Evolutionary conservation across 2,797 vertebrate species (phyloP), one percentile per base, ranked within the genome.

Genomic region (Oreortyx pictus): DNA sequence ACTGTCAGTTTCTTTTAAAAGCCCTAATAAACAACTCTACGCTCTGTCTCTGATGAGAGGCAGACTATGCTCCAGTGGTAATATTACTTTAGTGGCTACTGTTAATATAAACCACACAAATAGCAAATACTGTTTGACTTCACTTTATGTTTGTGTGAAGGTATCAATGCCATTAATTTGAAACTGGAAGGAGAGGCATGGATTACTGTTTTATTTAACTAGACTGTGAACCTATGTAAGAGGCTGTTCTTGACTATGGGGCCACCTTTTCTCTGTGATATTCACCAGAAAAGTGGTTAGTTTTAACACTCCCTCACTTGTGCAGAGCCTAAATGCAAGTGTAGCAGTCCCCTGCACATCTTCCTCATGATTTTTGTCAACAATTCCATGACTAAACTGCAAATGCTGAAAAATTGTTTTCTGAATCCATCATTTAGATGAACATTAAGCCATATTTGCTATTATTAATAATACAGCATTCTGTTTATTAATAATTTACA

Each of bases 391-490:
- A 20, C 52, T 54, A 57, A 82, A 79, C 37, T 44, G 16, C 7
- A 82, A 66, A 54, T 66, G 17, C 49, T 47, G 3, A 73, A 70
- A 84, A 60, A 44, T 29, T 61, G 14, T 72, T 90, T 74, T 80
- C 49, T 65, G 37, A 46, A 88, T 13, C 24, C 20, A 46, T 74
- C 8, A 18, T 50, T 82, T 17, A 89, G 90, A 85, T 85, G 0
- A 89, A 49, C 70, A 41, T 70, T 77, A 77, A 80, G 19, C 23
- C 7, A 31, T 72, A 65, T 75, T 74, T 91, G 31, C 43, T 50
- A 56, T 77, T 81, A 91, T 90, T 87, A 96, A 95, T 90, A 94
- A 90, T 87, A 81, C 41, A 94, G 23, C 67, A 68, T 60, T 64
- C 14, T 43, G 8, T 71, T 82, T 62, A 24, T 95, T 86, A 87